Base-by-base conservation (phyloP, 2,113 vertebrate species). In the Chaetura pelagica region DNA sequence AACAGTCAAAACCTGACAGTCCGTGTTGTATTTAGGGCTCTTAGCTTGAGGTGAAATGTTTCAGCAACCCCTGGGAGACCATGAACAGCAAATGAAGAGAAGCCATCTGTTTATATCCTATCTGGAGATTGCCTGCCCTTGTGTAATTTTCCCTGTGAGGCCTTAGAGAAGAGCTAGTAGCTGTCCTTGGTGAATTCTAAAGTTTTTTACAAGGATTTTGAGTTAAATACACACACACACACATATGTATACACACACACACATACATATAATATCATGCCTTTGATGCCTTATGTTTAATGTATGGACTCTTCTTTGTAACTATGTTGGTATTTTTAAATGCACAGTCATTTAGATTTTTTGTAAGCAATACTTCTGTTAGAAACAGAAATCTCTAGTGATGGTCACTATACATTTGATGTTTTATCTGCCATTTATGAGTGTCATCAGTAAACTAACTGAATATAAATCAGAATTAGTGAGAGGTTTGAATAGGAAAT, bases 121-220 rank as follows among this genome's bases (percentile, higher is more conserved):
- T 0, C 0, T 42, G 34, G 44, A 29, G 13, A 22, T 34, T 26
- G 17, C 8, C 4, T n/a, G 7, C 19, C 18, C 10, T 44, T 64
- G 9, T 2, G 0, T 4, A 0, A 5, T 10, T 32, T 14, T 30
- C 6, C 19, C 32, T 55, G 0, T 29, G 49, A 80, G 27, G 23
- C 30, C 58, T 71, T 21, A 42, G 24, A n/a, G 40, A 82, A 54
- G 38, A 38, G 40, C 16, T 75, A 4, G 3, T 14, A 9, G 6
- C 26, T 49, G 20, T 32, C 3, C 20, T 9, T 30, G 83, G 6
- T 62, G 17, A 57, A 29, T 66, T 66, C 4, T 22, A 35, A 7
- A 24, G 7, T 0, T 1, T 68, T 78, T 73, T 69, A 7, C 15
- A 55, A 73, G 14, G 38, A 6, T 1, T 55, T 18, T 4, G 9